These are phyloP conservation scores for Synanceia verrucosa DNA, from an alignment of 2,797 vertebrate species.

Conservation along the genomic window DNA sequence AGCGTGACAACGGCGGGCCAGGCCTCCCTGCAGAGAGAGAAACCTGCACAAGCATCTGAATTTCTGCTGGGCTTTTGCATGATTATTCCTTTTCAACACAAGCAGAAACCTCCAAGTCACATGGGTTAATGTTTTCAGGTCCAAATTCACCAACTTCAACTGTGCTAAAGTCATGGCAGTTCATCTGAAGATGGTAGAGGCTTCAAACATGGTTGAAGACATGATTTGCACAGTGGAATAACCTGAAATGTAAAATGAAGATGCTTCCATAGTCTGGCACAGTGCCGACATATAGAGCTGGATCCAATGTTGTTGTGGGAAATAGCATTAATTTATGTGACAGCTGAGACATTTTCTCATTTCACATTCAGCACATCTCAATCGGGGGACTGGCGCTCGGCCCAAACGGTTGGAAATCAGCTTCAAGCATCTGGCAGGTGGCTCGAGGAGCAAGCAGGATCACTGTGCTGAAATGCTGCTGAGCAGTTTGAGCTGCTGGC, in stretches of 20 bases:
- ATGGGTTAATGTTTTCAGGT: not conserved
- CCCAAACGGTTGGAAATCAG: not conserved
- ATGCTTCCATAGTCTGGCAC: not conserved
- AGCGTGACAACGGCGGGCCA: not conserved
- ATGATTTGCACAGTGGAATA: not conserved
- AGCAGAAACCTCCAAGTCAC: not conserved
- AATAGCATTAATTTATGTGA: constrained; percentile 12
- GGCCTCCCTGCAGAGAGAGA: not conserved
- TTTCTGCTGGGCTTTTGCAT: not conserved
- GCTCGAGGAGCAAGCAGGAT: not conserved
- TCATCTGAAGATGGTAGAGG: not conserved
- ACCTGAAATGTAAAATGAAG: not conserved
- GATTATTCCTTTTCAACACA: not conserved
- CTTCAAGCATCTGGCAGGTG: constrained; percentile 9
- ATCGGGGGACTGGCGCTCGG: not conserved
- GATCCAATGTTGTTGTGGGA: constrained; percentile 14
- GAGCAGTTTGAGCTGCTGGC: constrained; percentile 17
- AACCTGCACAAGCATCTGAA: not conserved
- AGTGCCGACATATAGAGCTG: not conserved
- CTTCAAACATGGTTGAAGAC: not conserved
- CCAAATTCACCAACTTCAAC: not conserved
- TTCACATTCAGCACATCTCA: not conserved
- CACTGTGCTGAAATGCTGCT: not conserved
- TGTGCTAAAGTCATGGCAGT: not conserved
- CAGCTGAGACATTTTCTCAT: constrained; percentile 33